Evolutionary conservation across 2,113 vertebrate species (phyloP), one percentile per base, ranked within the genome.

Genomic region (Gallinago undulata): DNA sequence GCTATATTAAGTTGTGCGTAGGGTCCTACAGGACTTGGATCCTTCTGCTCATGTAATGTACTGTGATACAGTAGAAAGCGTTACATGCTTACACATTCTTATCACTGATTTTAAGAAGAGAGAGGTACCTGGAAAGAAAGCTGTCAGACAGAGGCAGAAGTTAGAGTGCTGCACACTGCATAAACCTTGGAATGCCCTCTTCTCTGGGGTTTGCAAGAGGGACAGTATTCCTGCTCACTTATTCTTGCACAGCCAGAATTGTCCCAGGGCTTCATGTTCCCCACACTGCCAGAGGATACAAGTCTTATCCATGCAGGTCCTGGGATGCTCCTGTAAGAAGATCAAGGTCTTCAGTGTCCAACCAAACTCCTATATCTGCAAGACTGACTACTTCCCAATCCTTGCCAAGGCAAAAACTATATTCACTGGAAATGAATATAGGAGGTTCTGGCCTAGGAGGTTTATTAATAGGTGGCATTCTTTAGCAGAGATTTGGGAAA

Each of bases 61-160:
- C n/a, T 41, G 39, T 48, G 48, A 82, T 45, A 45, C 27, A 53
- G 53, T 21, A 18, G 35, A 79, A 79, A 88, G 53, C n/a, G 60
- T 24, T 66, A 67, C 66, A 85, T 47, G 13, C 7, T 82, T 80
- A 67, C 43, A 50, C 14, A 9, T 37, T 63, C 81, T 93, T 93
- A 77, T 81, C 83, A 28, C 33, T 78, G 64, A 91, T 75, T 77
- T 86, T 11, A 91, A 86, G 76, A 87, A 57, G 28, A 84, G 63
- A 93, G 67, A 86, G 33, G 21, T 9, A 56, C 19, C 31, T 84
- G 76, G 23, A 84, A 31, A 70, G 53, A 66, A 84, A 92, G 23
- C n/a, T 86, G 25, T 85, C 68, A 85, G 51, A 30, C 14, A 51
- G 72, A 69, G 22, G 28, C 41, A 93, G 67, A 76, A 70, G 18